Evolutionary conservation across 2,797 vertebrate genomes (phyloP).

Genomic region (Esox lucius): DNA sequence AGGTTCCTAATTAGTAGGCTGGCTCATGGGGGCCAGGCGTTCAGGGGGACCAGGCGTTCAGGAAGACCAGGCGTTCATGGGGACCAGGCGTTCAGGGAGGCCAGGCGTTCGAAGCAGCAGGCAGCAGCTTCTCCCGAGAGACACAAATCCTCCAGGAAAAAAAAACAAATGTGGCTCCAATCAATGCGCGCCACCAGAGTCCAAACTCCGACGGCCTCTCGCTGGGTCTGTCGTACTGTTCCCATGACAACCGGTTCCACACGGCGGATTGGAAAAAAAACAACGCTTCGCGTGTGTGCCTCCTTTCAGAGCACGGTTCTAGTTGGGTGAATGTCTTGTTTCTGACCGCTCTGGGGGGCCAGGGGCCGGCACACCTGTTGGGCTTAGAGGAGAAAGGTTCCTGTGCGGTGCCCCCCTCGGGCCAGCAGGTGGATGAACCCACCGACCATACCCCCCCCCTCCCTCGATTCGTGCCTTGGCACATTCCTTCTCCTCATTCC

Average conservation of each 20-base stretch:
- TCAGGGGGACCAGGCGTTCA: no score
- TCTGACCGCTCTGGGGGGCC: slow-evolving; percentile 35
- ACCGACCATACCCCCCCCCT: slow-evolving; percentile 40
- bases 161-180: slow-evolving; percentile 33
- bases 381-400: slow-evolving; percentile 17
- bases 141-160: no score
- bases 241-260: not conserved
- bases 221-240: not conserved
- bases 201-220: not conserved
- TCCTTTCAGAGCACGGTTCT: no score
- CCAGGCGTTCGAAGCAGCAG: not conserved
- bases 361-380: slow-evolving; percentile 60
- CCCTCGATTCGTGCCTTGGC: not conserved
- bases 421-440: slow-evolving; percentile 71
- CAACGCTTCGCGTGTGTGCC: not conserved
- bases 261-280: slow-evolving; percentile 3
- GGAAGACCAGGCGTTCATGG: no score
- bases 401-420: slow-evolving; percentile 28
- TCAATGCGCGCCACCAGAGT: not conserved
- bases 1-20: slow-evolving; percentile 35
- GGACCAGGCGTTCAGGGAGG: slow-evolving; percentile 2
- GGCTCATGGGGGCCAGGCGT: slow-evolving; percentile 33
- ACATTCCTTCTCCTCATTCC: slow-evolving; percentile 17
- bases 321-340: slow-evolving; percentile 30
- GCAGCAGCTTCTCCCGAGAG: no score